phyloP scores from a whole-genome alignment of 2,888 invertebrate species.

The Axea sp. region DNA sequence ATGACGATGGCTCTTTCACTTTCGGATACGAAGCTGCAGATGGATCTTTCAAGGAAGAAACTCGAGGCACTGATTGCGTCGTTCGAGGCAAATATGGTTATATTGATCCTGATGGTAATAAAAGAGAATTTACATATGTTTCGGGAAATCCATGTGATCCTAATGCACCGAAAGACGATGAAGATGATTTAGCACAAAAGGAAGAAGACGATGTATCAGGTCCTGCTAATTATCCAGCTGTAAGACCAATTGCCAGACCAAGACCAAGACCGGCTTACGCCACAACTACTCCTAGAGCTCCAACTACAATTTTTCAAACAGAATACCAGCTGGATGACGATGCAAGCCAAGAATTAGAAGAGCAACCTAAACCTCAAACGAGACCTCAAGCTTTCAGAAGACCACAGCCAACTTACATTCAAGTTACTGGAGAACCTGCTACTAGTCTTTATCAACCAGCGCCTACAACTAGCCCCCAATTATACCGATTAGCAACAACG shows the following conservation, averaged over 20 bases:
- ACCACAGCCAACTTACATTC: conserved; percentile 75
- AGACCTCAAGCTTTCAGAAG: conserved; percentile 77
- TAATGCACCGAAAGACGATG: conserved; percentile 87
- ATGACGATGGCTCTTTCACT: conserved; percentile 91
- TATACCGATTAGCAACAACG: conserved; percentile 79
- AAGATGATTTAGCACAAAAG: conserved; percentile 80
- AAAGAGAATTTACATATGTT: conserved; percentile 91
- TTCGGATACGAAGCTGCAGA: conserved; percentile 92
- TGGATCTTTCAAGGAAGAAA: conserved; percentile 92
- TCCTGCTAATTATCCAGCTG: conserved; percentile 83
- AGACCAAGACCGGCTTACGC: conserved; percentile 79
- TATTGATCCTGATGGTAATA: conserved; percentile 92
- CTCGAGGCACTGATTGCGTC: conserved; percentile 91
- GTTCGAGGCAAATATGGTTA: conserved; percentile 93
- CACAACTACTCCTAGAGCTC: conserved; percentile 79
- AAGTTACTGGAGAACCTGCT: conserved; percentile 68
- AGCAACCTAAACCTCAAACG: conserved; percentile 81
- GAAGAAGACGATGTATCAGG: conserved; percentile 82
- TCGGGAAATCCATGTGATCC: conserved; percentile 93
- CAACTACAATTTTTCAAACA: conserved; percentile 87
- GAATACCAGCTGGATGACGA: conserved; percentile 81
- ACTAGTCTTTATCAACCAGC: conserved; percentile 69
- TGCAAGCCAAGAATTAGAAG: conserved; percentile 82
- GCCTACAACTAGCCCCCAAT: conserved; percentile 81
- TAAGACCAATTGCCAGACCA: conserved; percentile 80